Evolutionary conservation across 1,140 invertebrate genomes (phyloP).

Genomic region (Lycorma delicatula): DNA sequence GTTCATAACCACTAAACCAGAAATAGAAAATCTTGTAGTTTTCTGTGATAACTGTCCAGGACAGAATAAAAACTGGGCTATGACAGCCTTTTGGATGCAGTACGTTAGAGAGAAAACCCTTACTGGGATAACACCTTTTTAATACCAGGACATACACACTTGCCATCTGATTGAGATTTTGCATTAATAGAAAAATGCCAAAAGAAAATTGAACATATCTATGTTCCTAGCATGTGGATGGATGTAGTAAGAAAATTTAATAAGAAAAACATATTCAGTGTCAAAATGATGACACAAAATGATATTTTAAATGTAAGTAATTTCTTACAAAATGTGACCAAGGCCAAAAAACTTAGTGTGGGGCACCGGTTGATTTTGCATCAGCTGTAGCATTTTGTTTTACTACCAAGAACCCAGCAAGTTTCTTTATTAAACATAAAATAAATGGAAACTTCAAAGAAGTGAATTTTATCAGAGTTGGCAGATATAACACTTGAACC

Average conservation of each 20-base stretch:
- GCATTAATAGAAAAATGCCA: constrained; percentile 13
- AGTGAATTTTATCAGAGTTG: too few relatives aligned
- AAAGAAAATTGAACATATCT: constrained; percentile 4
- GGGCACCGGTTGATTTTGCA: too few relatives aligned
- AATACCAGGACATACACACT: constrained; percentile 10
- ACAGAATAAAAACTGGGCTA: constrained; percentile 4
- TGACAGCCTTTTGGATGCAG: not conserved
- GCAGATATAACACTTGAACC: too few relatives aligned
- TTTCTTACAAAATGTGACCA: too few relatives aligned
- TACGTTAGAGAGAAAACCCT: not conserved
- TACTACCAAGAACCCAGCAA: too few relatives aligned
- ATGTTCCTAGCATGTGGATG: constrained; percentile 3
- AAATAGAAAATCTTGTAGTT: constrained; percentile 10
- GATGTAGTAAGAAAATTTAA: not conserved
- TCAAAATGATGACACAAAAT: constrained; percentile 3
- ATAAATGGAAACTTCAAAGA: too few relatives aligned
- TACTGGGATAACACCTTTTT: not conserved
- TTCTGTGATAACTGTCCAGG: constrained; percentile 14
- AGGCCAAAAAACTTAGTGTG: too few relatives aligned
- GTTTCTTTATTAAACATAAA: too few relatives aligned
- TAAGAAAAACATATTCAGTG: constrained; percentile 6
- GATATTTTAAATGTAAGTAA: too few relatives aligned
- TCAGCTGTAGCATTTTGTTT: too few relatives aligned
- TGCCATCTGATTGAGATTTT: constrained; percentile 10
- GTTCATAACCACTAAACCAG: constrained; percentile 5